Evolutionary conservation across 2,888 invertebrate genomes (phyloP).

Genomic region (Lepidocyrtinus sp.): DNA sequence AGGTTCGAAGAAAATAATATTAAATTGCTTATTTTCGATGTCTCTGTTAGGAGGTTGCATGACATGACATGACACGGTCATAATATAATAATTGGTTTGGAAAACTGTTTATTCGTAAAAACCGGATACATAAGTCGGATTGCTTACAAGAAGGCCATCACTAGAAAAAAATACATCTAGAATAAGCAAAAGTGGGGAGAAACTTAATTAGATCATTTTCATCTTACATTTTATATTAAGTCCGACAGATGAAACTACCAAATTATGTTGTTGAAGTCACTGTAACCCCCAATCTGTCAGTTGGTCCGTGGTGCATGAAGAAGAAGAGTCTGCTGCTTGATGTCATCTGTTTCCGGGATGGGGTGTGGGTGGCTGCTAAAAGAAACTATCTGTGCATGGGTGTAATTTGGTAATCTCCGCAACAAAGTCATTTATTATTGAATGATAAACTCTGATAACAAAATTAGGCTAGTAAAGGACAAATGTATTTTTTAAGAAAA

Average conservation of each 20-base stretch:
- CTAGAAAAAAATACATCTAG: neutral
- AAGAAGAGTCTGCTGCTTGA: constrained; percentile 2
- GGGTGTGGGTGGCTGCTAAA: neutral
- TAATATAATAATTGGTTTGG: constrained; percentile 19
- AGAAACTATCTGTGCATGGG: neutral
- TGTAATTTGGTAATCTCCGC: neutral
- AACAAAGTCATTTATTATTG: neutral
- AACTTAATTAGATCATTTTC: constrained; percentile 6
- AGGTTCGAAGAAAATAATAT: too few relatives aligned
- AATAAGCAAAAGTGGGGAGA: too few relatives aligned
- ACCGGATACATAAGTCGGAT: constrained; percentile 18
- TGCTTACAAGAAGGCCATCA: neutral
- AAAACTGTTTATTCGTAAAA: constrained; percentile 1
- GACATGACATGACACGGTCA: constrained; percentile 53
- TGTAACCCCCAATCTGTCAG: neutral
- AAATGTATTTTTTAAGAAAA: too few relatives aligned
- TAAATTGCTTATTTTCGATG: too few relatives aligned
- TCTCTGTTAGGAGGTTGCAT: constrained; percentile 41
- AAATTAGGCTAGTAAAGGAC: neutral
- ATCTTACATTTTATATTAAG: neutral
- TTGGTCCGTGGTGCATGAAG: constrained; percentile 11
- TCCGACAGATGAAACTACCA: neutral
- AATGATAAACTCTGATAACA: neutral
- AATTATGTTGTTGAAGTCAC: neutral
- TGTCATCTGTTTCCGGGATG: constrained; percentile 13